Evolutionary conservation across 2,113 vertebrate species (phyloP).

Genomic region (Pristiophorus japonicus): DNA sequence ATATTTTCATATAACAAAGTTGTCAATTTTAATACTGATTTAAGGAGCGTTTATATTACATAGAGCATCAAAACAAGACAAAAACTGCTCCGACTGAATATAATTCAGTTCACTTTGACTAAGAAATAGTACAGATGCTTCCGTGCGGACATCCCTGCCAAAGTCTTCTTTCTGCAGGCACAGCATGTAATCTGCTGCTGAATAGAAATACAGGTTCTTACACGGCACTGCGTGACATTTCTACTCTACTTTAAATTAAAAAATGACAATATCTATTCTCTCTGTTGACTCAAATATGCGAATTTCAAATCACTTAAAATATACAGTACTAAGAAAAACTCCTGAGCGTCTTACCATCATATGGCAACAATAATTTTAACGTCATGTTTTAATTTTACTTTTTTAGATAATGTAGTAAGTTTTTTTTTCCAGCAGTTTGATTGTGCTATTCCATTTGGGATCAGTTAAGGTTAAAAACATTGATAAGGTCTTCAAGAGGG

Average conservation of each 20-base stretch:
- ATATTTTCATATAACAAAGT: background rate
- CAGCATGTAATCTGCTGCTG: conserved; percentile 15
- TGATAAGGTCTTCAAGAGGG: background rate
- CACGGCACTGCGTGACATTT: background rate
- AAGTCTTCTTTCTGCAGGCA: background rate
- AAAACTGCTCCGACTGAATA: background rate
- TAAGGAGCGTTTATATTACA: background rate
- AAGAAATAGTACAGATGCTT: background rate
- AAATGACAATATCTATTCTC: background rate
- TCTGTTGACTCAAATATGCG: background rate
- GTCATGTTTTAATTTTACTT: background rate
- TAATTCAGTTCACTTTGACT: background rate
- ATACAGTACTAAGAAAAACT: background rate
- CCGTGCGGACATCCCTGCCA: background rate
- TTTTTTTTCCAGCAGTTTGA: background rate
- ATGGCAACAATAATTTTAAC: background rate
- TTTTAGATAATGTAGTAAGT: background rate
- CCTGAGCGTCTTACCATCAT: background rate
- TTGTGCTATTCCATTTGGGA: background rate
- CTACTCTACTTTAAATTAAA: background rate
- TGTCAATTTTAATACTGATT: background rate
- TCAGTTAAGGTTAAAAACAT: background rate
- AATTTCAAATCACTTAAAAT: background rate
- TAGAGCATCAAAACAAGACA: background rate
- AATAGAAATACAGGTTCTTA: background rate